Evolutionary conservation across 2,888 invertebrate genomes (phyloP).

Genomic region (Hedychridium roseum): DNA sequence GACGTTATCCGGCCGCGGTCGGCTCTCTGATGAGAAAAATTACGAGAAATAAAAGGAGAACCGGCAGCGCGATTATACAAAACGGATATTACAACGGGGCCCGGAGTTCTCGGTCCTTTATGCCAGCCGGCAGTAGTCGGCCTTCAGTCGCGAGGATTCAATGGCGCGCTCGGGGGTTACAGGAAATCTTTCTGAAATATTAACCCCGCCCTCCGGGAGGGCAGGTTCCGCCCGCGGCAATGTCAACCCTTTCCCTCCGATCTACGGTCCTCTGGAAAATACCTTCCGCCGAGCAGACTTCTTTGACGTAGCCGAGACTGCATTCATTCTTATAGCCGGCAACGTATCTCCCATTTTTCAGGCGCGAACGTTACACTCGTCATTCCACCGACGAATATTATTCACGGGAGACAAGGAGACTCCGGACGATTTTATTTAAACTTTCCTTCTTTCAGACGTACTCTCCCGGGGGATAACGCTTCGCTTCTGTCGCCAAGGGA

Average conservation of each 20-base stretch:
- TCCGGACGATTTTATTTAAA: background rate
- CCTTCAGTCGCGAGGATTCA: slow-evolving; percentile 34
- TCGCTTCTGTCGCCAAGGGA: background rate
- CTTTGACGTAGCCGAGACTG: too few relatives aligned
- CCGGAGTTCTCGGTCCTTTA: slow-evolving; percentile 41
- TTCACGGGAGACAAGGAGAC: background rate
- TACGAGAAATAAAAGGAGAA: slow-evolving; percentile 52
- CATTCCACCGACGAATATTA: too few relatives aligned
- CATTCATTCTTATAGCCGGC: too few relatives aligned
- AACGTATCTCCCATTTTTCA: too few relatives aligned
- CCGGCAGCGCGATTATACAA: slow-evolving; percentile 48
- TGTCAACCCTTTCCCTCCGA: slow-evolving; percentile 6
- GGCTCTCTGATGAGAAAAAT: slow-evolving; percentile 53
- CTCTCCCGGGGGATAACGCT: background rate
- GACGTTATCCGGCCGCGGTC: slow-evolving; percentile 42
- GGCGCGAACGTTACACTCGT: too few relatives aligned
- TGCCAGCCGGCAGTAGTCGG: slow-evolving; percentile 22
- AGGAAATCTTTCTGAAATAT: slow-evolving; percentile 35
- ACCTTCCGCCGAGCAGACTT: background rate
- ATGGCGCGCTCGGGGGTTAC: slow-evolving; percentile 29
- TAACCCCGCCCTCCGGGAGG: slow-evolving; percentile 21
- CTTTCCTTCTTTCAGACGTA: background rate
- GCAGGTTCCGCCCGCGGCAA: slow-evolving; percentile 7
- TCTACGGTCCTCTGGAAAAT: background rate
- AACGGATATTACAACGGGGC: slow-evolving; percentile 49